Base-by-base conservation (phyloP, 2,797 vertebrate genomes). In the Gallinago solitaria region DNA sequence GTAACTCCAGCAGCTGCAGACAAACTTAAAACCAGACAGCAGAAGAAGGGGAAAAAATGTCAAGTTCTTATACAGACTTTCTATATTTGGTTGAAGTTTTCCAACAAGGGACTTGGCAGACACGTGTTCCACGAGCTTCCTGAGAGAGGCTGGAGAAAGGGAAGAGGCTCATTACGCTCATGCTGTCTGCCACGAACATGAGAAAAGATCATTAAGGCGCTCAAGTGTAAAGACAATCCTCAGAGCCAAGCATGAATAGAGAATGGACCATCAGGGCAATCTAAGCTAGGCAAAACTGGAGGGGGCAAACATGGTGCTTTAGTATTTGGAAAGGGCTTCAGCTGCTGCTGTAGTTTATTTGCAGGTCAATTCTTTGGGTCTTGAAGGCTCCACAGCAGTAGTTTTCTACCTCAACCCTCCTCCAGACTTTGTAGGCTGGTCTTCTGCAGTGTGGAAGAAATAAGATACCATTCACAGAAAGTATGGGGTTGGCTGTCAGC, bases 81-180 rank as follows among this genome's bases (percentile, higher is more conserved):
- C 92, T 95, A 81, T 96, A 96, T 96, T 96, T 93, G 84, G 76
- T 87, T 88, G 59, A 89, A 89, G 79, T 89, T 96, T 96, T 93
- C 94, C 95, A 94, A 23, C 70, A 79, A 86, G 74, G 54, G 69
- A 89, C 60, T 95, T 97, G 89, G 91, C 94, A 93, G 91, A 61
- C 8, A 24, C 1, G 2, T 91, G 53, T 92, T 96, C 73, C 84
- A 92, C 2, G 5, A 79, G 76, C 56, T 95, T 96, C 87, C 78
- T 90, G 93, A 95, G 50, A 71, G 57, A 89, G 75, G 27, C 76
- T 70, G 76, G 16, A 37, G 32, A 77, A 78, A 65, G 50, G 54
- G 54, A 93, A 87, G 53, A 41, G 24, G 14, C n/a, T 84, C 30
- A 56, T 56, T 89, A 33, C 2, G 1, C 16, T 83, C 37, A 4